Base-by-base conservation (phyloP, 2,797 vertebrate genomes). In the Xenops minutus region DNA sequence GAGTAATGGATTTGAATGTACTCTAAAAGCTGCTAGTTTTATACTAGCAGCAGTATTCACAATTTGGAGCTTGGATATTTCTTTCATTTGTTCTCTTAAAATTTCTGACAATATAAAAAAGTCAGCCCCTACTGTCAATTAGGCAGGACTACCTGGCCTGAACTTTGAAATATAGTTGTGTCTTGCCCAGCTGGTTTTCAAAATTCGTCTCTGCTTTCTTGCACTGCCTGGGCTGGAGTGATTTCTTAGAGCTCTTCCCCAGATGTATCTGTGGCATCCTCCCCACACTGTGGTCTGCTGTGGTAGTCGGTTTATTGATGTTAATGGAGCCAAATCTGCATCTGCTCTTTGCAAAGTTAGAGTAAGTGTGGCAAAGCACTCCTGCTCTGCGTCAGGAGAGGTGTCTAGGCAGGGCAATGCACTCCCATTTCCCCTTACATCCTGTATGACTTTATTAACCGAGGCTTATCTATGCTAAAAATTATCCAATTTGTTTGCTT, bases 401-500 rank as follows among this genome's bases (percentile, higher is more conserved):
- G 34, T 14, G 15, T 54, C 27, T 7, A 39, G 56, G 41, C 71
- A 71, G 52, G 26, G 52, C 43, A 67, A 44, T 9, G 34, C 22
- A 12, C 29, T 87, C 78, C 72, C 74, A 24, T 63, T 82, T 73
- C 51, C 79, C 55, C 59, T 93, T 32, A 32, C 69, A 39, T 88
- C 82, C 67, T 76, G 12, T 46, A 20, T 54, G 67, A 26, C 34
- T 89, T 3, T 30, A n/a, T 66, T 84, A 78, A 69, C 46, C 48
- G 54, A 73, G 69, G 72, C 51, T 83, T 62, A 56, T 49, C 58
- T 23, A 36, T 74, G 55, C 56, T 84, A 51, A 44, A 58, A 52
- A 86, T 79, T 64, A 71, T 41, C 49, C 73, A 32, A 20, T 88
- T 90, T 73, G 23, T 81, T 92, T 94, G 69, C 92, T 91, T 91